Base-by-base conservation (phyloP, 2,113 vertebrate genomes). In the Eubucco bourcierii region DNA sequence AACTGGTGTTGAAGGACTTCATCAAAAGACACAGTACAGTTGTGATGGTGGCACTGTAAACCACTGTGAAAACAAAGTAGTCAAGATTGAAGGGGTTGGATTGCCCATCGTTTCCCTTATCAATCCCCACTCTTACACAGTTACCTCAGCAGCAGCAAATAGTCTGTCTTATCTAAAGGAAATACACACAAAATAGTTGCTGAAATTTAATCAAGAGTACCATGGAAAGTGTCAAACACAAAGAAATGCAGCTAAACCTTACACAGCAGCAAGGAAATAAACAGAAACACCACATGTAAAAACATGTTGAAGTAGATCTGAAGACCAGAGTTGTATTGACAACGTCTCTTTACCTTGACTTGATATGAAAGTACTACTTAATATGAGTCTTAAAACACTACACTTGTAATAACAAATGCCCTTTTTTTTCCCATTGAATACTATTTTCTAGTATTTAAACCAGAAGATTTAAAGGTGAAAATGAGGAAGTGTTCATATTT, bases 401-500 rank as follows among this genome's bases (percentile, higher is more conserved):
- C 15, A 56, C 13, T n/a, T 59, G 12, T 19, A 59, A 41, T 25
- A 83, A 89, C 2, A 15, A 80, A 61, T n/a, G 9, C 3, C 7
- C 41, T 10, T 12, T 7, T 70, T 33, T 37, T 52, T 33, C 8
- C 7, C 41, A 9, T 12, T 68, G 63, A 7, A n/a, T n/a, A n/a
- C n/a, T 53, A 4, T 68, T 47, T 44, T 52, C 56, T 78, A 15
- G 4, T 52, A 67, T 58, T 90, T 79, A 16, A 90, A 87, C 10
- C 16, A 11, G 21, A 50, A 64, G 13, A 14, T 71, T 87, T 50
- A 61, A 13, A 41, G 14, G 19, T 44, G 23, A 74, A 94, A 90
- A 71, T 1, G 6, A 72, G 7, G 6, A 13, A 59, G 4, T 4
- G 5, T 55, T 63, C 1, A 0, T 15, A 44, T 56, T 90, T 68